Conservation (phyloP, 2,797 vertebrate species). For the Phrynocephalus forsythii region DNA sequence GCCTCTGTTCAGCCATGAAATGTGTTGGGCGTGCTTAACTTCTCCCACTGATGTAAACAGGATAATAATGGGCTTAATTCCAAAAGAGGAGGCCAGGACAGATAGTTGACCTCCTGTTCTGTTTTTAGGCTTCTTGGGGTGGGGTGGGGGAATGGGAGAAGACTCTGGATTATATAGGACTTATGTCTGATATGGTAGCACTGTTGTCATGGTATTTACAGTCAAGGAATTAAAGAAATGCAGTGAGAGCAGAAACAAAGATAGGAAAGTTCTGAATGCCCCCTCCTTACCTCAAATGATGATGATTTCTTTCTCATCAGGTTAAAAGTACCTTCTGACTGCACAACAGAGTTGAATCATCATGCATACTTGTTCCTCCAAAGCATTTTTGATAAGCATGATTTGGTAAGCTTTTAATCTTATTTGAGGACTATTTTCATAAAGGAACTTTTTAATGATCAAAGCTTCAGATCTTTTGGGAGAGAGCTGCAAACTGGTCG, state of each 20-base stretch:
- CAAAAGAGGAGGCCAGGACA: not conserved
- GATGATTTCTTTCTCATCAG: slow-evolving; percentile 74
- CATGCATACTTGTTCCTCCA: slow-evolving; percentile 98
- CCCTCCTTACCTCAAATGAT: slow-evolving; percentile 7
- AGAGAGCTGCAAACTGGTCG: not conserved
- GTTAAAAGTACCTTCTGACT: slow-evolving; percentile 92
- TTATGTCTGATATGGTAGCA: not conserved
- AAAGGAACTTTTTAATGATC: not conserved
- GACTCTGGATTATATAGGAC: not conserved
- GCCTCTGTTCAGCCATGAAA: not conserved
- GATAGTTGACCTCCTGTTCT: not conserved
- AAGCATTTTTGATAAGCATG: slow-evolving; percentile 98
- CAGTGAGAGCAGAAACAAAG: slow-evolving; percentile 9
- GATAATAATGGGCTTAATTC: not conserved
- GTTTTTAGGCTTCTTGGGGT: not conserved
- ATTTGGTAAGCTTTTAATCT: slow-evolving; percentile 87
- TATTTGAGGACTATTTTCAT: slow-evolving; percentile 27
- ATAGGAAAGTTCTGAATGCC: not conserved
- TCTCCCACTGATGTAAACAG: not conserved
- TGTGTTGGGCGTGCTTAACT: not conserved
- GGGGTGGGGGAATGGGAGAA: no score
- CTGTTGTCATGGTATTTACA: not conserved
- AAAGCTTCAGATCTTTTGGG: not conserved
- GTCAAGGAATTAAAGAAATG: slow-evolving; percentile 7
- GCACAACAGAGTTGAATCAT: slow-evolving; percentile 98